Base-by-base conservation (phyloP, 2,888 invertebrate genomes). In the Hydrotaea cyrtoneurina region DNA sequence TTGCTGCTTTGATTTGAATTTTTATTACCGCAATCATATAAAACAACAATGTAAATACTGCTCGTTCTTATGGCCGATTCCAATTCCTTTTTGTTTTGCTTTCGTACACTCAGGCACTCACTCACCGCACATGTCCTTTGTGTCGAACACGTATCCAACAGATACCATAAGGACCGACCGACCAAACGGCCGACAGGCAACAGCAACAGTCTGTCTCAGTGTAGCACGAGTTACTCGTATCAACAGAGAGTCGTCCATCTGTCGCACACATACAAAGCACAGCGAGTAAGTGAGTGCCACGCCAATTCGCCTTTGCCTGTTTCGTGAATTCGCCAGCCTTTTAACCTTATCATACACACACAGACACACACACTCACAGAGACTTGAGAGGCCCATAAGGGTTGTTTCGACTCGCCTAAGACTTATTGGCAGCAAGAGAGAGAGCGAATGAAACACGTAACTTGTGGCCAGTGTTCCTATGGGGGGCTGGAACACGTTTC, bases 71-170 rank as follows among this genome's bases (percentile, higher is more conserved):
- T 73, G 73, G 39, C 50, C 31, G 78, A 81, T 81, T 84, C 66
- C 66, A 64, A 76, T 81, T 84, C 69, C 69, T 74, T 19, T 13
- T 75, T 76, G 78, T 21, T 72, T 77, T 46, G 46, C 69, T 43
- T 46, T 21, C 46, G 43, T 21, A 13, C 19, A 62, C 31, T 62
- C 62, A 21, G 23, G 21, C 57, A 26, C 26, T 26, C 59, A 82
- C 87, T 87, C 88, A 86, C 83, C 80, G 88, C 87, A 87, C 88
- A 88, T 88, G 88, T 86, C 80, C 87, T 83, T 43, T 86, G 66
- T 39, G 53, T 7, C 15, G n/a, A 72, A 23, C 21, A 15, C 46
- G 36, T 59, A 81, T 57, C 62, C 76, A 71, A 64, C 46, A 59
- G 53, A 66, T 74, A 84, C 82, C 81, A 55, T n/a, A 84, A 69